A percentile compares a stretch with the other conserved stretches of the same genome.
Evolutionary conservation across 2,888 invertebrate genomes (phyloP).

Genomic region (Drosophila tanythrix): DNA sequence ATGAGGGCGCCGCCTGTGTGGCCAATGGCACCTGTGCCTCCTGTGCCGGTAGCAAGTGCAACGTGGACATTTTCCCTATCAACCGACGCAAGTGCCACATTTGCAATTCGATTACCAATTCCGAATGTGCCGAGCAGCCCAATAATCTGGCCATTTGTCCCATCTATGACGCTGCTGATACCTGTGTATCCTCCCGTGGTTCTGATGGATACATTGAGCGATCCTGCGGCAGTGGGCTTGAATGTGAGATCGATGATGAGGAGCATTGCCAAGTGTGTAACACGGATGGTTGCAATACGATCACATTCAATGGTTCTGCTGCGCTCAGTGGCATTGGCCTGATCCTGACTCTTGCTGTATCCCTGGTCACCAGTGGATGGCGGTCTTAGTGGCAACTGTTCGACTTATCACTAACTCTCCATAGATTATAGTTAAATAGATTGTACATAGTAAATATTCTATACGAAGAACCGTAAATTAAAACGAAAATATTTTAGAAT

Average conservation of each 20-base stretch:
- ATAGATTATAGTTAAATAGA: slow-evolving; percentile 55
- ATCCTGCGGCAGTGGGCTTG: slow-evolving; percentile 71
- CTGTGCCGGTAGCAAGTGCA: slow-evolving; percentile 77
- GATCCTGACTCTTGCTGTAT: slow-evolving; percentile 60
- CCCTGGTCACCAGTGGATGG: slow-evolving; percentile 45
- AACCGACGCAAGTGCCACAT: slow-evolving; percentile 78
- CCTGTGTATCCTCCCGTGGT: slow-evolving; percentile 62
- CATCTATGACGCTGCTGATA: slow-evolving; percentile 66
- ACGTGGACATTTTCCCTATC: slow-evolving; percentile 74
- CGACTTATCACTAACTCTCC: slow-evolving; percentile 22
- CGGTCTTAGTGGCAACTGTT: slow-evolving; percentile 13
- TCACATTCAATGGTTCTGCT: slow-evolving; percentile 61
- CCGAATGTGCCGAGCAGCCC: slow-evolving; percentile 60
- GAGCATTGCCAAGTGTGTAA: slow-evolving; percentile 71
- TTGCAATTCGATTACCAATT: slow-evolving; percentile 69
- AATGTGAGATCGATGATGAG: slow-evolving; percentile 65
- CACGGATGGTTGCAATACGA: slow-evolving; percentile 74
- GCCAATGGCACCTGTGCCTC: slow-evolving; percentile 63
- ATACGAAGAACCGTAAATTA: slow-evolving; percentile 40
- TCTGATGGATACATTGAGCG: slow-evolving; percentile 57
- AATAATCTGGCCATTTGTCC: slow-evolving; percentile 67
- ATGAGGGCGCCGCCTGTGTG: slow-evolving; percentile 63
- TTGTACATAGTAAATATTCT: slow-evolving; percentile 55
- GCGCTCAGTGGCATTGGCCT: slow-evolving; percentile 56
- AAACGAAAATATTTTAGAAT: slow-evolving; percentile 39